Evolutionary conservation across 2,113 vertebrate species (phyloP).

Genomic region (Megaptera novaeangliae): DNA sequence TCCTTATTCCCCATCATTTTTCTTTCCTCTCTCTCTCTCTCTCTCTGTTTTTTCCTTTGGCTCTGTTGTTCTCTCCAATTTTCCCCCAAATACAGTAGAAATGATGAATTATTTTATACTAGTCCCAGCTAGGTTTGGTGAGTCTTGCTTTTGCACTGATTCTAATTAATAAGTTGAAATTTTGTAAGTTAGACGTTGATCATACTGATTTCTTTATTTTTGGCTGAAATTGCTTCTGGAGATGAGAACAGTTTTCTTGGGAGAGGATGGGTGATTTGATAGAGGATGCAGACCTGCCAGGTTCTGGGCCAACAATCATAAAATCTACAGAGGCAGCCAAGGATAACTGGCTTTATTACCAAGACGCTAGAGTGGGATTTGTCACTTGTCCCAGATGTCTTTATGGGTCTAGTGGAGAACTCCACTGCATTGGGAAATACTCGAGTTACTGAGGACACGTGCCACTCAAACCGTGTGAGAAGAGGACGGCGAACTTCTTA

Average conservation of each 20-base stretch:
- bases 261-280: background rate
- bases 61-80: background rate
- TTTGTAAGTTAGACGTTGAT: background rate
- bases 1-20: background rate
- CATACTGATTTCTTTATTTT: background rate
- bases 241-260: slow-evolving; percentile 14
- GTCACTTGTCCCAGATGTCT: background rate
- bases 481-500: background rate
- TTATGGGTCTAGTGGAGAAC: background rate
- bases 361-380: background rate
- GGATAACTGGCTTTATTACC: background rate
- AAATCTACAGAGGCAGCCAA: background rate
- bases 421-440: background rate
- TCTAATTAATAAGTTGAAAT: background rate
- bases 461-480: background rate
- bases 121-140: background rate
- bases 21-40: background rate
- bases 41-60: background rate
- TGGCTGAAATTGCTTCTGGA: background rate
- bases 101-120: background rate
- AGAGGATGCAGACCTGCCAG: background rate
- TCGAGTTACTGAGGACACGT: background rate
- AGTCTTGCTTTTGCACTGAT: background rate
- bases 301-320: background rate
- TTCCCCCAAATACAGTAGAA: background rate